Evolutionary conservation across 2,888 invertebrate species (phyloP).

Genomic region (Plusia festucae): DNA sequence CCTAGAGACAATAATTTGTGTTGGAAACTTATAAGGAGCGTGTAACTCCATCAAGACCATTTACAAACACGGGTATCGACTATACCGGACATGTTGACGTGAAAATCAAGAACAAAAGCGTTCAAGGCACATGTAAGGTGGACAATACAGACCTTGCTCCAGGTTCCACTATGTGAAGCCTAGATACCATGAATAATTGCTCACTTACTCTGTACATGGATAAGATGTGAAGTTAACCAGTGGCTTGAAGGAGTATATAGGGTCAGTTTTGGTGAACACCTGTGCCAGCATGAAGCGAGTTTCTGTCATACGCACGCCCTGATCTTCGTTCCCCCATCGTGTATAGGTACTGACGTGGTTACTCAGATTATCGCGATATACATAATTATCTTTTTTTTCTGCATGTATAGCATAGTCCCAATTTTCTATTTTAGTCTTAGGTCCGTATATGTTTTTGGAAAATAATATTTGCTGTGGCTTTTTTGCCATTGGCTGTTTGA

Average conservation of each 20-base stretch:
- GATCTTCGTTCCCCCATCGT: slow-evolving; percentile 80
- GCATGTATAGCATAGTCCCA: slow-evolving; percentile 82
- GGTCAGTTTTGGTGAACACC: slow-evolving; percentile 78
- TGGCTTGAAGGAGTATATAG: slow-evolving; percentile 81
- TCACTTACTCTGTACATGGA: slow-evolving; percentile 84
- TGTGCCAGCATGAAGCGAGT: slow-evolving; percentile 85
- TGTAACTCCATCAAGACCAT: no score
- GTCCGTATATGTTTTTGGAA: slow-evolving; percentile 80
- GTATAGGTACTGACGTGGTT: slow-evolving; percentile 86
- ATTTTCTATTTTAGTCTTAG: slow-evolving; percentile 79
- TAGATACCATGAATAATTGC: neutral
- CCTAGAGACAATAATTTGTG: no score
- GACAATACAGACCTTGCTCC: no score
- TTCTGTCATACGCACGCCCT: slow-evolving; percentile 79
- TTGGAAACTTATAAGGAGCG: no score
- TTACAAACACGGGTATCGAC: no score
- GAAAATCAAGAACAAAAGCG: no score
- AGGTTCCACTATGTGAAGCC: no score
- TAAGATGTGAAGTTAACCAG: slow-evolving; percentile 85
- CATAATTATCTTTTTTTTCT: slow-evolving; percentile 85
- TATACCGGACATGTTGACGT: no score
- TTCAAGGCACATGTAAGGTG: no score
- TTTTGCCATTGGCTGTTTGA: slow-evolving; percentile 77
- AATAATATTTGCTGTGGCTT: slow-evolving; percentile 85
- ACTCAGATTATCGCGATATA: slow-evolving; percentile 81